These are phyloP conservation scores for Eupithecia exiguata DNA, from an alignment of 2,888 invertebrate genomes.

Conservation along the genomic window DNA sequence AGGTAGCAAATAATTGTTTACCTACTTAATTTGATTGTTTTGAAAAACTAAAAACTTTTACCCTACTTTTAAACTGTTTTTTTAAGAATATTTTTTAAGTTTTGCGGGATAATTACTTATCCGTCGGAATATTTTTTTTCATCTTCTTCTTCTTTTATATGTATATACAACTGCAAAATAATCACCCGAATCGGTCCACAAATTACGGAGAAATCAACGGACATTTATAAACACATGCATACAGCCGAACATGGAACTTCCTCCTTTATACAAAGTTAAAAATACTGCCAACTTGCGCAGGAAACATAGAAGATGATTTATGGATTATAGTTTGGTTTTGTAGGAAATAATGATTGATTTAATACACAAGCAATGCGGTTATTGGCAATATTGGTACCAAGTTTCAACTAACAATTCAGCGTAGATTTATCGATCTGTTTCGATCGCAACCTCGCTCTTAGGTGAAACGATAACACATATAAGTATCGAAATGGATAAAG, in stretches of 20 bases:
- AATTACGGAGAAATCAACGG: not conserved
- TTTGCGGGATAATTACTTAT: too few relatives aligned
- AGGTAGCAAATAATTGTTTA: too few relatives aligned
- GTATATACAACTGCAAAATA: too few relatives aligned
- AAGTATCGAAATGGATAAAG: not conserved
- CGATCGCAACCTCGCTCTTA: not conserved
- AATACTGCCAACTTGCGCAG: not conserved
- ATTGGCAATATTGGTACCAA: not conserved
- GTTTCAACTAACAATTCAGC: not conserved
- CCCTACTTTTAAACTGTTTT: too few relatives aligned
- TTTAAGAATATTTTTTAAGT: too few relatives aligned
- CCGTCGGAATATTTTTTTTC: too few relatives aligned
- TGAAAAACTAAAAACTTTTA: too few relatives aligned
- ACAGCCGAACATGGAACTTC: too few relatives aligned
- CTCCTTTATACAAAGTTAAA: not conserved
- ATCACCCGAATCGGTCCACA: too few relatives aligned
- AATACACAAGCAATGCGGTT: not conserved
- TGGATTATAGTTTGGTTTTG: not conserved
- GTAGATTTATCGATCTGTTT: slow-evolving; percentile 2
- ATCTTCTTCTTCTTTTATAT: too few relatives aligned
- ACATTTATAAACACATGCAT: too few relatives aligned
- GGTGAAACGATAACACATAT: not conserved
- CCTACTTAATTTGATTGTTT: too few relatives aligned
- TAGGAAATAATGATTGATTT: not conserved
- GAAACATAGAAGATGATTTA: not conserved